Evolutionary conservation across 2,888 invertebrate genomes (phyloP).

Genomic region (Agrochola macilenta): DNA sequence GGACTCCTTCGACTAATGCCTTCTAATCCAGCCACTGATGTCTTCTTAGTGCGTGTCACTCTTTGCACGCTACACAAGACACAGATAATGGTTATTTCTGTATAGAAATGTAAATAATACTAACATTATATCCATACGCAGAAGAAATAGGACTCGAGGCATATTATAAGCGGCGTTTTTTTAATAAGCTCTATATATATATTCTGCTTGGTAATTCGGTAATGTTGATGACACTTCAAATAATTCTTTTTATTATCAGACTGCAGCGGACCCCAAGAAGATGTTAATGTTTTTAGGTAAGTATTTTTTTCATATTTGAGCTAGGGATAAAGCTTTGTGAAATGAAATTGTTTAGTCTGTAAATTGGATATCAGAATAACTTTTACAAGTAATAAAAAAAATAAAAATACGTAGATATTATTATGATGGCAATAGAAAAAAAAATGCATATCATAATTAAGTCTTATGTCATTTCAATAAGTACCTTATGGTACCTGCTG

Average conservation of each 20-base stretch:
- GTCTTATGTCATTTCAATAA: too few species aligned
- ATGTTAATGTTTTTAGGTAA: too few species aligned
- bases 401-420: too few species aligned
- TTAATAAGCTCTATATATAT: not conserved
- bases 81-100: slow-evolving; percentile 52
- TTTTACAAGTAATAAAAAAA: not conserved
- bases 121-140: not conserved
- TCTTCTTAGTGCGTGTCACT: slow-evolving; percentile 93
- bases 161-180: not conserved
- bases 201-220: not conserved
- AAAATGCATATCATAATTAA: not conserved
- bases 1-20: slow-evolving; percentile 90
- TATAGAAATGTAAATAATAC: slow-evolving; percentile 9
- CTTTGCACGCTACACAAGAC: slow-evolving; percentile 89
- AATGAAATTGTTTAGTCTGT: not conserved
- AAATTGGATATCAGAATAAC: not conserved
- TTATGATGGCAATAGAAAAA: not conserved
- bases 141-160: not conserved
- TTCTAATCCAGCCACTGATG: slow-evolving; percentile 93
- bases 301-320: not conserved
- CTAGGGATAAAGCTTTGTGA: not conserved
- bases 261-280: not conserved
- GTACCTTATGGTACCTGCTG: too few species aligned
- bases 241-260: not conserved
- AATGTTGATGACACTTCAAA: not conserved